These are phyloP conservation scores for Pollachius pollachius DNA, from an alignment of 2,113 vertebrate genomes.

Conservation along the genomic window DNA sequence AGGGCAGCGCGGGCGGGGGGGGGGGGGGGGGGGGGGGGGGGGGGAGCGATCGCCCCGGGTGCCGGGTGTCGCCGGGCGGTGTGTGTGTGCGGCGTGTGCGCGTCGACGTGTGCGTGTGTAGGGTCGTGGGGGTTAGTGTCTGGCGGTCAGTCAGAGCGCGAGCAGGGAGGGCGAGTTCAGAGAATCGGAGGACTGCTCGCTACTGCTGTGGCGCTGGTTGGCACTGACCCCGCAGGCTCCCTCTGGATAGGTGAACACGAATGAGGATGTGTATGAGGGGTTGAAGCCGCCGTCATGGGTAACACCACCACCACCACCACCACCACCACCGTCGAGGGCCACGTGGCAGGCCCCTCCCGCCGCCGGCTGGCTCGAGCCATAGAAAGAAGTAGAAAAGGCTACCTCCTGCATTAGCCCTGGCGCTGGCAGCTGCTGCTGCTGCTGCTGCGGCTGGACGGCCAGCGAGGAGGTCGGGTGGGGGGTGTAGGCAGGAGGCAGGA, in stretches of 20 bases:
- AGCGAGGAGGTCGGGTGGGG: slow-evolving; percentile 70
- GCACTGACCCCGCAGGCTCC: slow-evolving; percentile 89
- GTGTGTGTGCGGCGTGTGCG: slow-evolving; percentile 24
- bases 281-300: slow-evolving; percentile 81
- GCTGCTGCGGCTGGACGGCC: slow-evolving; percentile 44
- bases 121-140: slow-evolving; percentile 44
- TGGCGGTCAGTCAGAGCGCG: slow-evolving; percentile 83
- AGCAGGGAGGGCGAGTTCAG: slow-evolving; percentile 94
- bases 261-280: slow-evolving; percentile 96
- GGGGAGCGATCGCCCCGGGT: neutral
- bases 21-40: no score
- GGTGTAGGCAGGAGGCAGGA: slow-evolving; percentile 77
- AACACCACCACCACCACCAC: slow-evolving; percentile 63
- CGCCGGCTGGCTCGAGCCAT: slow-evolving; percentile 80
- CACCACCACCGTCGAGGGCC: slow-evolving; percentile 67
- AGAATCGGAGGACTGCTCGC: slow-evolving; percentile 93
- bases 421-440: slow-evolving; percentile 62
- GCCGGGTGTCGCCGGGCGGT: neutral
- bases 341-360: slow-evolving; percentile 81
- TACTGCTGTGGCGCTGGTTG: slow-evolving; percentile 94
- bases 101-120: slow-evolving; percentile 29
- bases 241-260: slow-evolving; percentile 99
- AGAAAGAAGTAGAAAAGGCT: slow-evolving; percentile 91
- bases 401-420: slow-evolving; percentile 85
- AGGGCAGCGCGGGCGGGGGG: slow-evolving; percentile 22